Evolutionary conservation across 2,113 vertebrate species (phyloP), one percentile per base, ranked within the genome.

Genomic region (Psettodes erumei): DNA sequence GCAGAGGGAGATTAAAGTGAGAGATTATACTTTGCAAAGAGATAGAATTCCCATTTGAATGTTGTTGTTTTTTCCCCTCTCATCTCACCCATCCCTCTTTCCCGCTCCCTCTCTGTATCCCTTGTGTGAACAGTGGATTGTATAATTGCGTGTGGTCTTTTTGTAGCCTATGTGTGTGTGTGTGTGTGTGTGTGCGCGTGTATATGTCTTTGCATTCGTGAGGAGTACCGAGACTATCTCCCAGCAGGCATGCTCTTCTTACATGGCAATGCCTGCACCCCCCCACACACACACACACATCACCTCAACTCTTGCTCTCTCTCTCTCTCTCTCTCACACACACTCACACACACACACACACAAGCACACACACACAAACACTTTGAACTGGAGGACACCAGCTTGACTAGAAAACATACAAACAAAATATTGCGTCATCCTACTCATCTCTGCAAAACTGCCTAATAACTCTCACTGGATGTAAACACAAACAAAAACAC

Each of bases 11-110:
- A 90, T 92, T 89, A 86, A 89, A 89, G 85, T 80, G 70, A 83
- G 71, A 86, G 84, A 86, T 89, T 88, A 90, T 75, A 90, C 66
- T 88, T 89, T 79, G 68, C 69, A 47, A 88, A 88, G 84, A 90
- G 81, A 84, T 40, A 79, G 51, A 81, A 89, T 88, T 87, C 87
- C 84, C 86, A 77, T 72, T 88, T 84, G 86, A 69, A 75, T 77
- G 80, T 77, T 89, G 86, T 82, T n/a, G n/a, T n/a, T n/a, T n/a
- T n/a, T n/a, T n/a, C n/a, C n/a, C n/a, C 82, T 83, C 77, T 80
- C 80, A 71, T 67, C 54, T 78, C 68, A 83, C 71, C 45, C 79
- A 50, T 77, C 62, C 51, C 65, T 63, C 78, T 82, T 62, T 33
- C 18, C 64, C 47, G 38, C 65, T 63, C 59, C 61, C 75, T 78